Base-by-base conservation (phyloP, 2,888 invertebrate species). In the Acronicta psi region DNA sequence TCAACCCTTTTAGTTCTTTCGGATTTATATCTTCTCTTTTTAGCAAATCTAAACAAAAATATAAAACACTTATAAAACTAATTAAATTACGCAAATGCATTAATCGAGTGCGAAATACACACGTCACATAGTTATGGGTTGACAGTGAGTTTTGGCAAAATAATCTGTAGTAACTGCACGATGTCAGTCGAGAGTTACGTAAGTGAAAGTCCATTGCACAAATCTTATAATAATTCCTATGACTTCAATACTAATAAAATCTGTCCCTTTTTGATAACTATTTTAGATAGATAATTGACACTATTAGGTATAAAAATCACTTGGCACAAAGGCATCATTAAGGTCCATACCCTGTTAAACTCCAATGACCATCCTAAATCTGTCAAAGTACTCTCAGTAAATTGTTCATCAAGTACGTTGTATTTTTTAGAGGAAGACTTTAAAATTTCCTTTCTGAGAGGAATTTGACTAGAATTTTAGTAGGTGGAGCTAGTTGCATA, bases 271-370 rank as follows among this genome's bases (percentile, higher is more conserved):
- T 89, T 82, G 83, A 88, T 92, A 92, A 88, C 87, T 92, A 91
- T 81, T 83, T 34, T 34, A 86, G 80, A 83, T 85, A 87, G 80
- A 84, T 92, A 93, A 93, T 93, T 94, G 93, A 94, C 92, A 91
- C 93, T 94, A 91, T 89, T 87, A 86, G 83, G 85, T 88, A 89
- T 81, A 89, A 87, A 93, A 91, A 93, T 93, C 93, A 93, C 94
- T 93, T 93, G 94, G 94, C 94, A 94, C 94, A 89, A 93, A 92
- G 94, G 94, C 94, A 91, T 89, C 67, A 75, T 84, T 85, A 83
- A 91, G 92, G 93, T 93, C 93, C 93, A 90, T 91, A 93, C 93
- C 93, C 94, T 93, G 93, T 92, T 82, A 78, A 80, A 91, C 92
- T 92, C 92, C 89, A 83, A 74, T 83, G 75, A 81, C 86, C 86